Evolutionary conservation across 1,140 invertebrate species (phyloP), one percentile per base, ranked within the genome.

Genomic region (Triops cancriformis): DNA sequence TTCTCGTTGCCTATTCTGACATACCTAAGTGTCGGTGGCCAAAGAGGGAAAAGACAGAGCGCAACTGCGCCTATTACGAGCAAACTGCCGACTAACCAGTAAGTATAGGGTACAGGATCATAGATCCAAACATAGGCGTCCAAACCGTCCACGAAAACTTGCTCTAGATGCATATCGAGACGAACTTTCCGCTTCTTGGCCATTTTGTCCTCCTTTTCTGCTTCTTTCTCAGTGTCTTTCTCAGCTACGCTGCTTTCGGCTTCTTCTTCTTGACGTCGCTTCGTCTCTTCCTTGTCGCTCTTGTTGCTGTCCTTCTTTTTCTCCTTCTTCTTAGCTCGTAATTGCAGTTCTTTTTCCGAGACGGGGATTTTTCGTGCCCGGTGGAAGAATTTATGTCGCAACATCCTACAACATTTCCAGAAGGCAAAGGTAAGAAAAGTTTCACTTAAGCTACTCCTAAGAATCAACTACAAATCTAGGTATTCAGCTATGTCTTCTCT

Each of bases 91-190:
- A 97, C 93, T 80, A 98, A 87, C 92, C 97, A 99, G 83, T 98
- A 98, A 86, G 96, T 95, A 78, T 96, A 89, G 11, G 97, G 96
- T 82, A 98, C 96, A 5, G 97, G 97, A 85, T 99, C 97, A 86
- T 98, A 99, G 77, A 99, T 93, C 98, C 98, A 99, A 18, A 99
- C 97, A 86, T 98, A 99, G 3, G 97, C 94, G 86, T 98, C 96
- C 42, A 92, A 88, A 51, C 92, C 93, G 86, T 99, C 97, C 4
- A 95, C 89, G 87, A 98, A 98, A 80, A 91, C 85, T 85, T 99
- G 96, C 80, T 98, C 93, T 82, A 95, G 89, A 86, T 98, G 95
- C 96, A 98, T 98, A 85, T 98, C 95, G 14, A 99, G 84, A 64
- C 96, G 91, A 76, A 93, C 86, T 83, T 90, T 90, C 75, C 88